phyloP scores from a whole-genome alignment of 2,888 invertebrate species.

The Agriopis marginaria region DNA sequence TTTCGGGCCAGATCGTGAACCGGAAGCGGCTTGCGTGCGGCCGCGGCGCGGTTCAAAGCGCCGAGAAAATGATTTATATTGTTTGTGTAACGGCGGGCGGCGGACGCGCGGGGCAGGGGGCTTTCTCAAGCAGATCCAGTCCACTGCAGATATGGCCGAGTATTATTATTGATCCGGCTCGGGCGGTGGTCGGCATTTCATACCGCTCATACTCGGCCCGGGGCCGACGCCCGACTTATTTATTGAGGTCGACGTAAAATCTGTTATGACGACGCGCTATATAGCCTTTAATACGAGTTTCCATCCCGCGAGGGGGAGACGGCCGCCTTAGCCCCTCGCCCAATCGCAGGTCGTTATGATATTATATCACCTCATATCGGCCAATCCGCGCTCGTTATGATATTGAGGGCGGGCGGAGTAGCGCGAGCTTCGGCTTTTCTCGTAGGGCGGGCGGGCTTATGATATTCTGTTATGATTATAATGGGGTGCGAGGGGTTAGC shows the following conservation, averaged over 20 bases:
- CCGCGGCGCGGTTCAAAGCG: conserved; percentile 64
- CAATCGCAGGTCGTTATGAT: conserved; percentile 87
- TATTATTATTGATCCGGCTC: conserved; percentile 86
- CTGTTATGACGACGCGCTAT: conserved; percentile 70
- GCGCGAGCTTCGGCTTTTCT: conserved; percentile 71
- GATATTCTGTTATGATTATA: conserved; percentile 83
- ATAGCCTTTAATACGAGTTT: conserved; percentile 58
- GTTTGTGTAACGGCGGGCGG: conserved; percentile 76
- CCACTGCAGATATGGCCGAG: conserved; percentile 86
- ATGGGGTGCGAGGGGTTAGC: conserved; percentile 61
- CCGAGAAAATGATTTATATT: conserved; percentile 85
- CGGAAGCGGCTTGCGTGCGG: conserved; percentile 62
- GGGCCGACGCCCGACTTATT: conserved; percentile 73
- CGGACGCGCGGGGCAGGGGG: conserved; percentile 57
- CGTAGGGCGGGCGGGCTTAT: conserved; percentile 83
- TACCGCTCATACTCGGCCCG: conserved; percentile 79
- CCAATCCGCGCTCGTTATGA: conserved; percentile 86
- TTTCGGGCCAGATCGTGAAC: conserved; percentile 42
- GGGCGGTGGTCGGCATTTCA: conserved; percentile 78
- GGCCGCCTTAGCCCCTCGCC: conserved; percentile 70
- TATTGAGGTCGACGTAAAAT: conserved; percentile 79
- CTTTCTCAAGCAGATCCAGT: conserved; percentile 84
- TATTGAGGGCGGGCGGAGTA: conserved; percentile 82
- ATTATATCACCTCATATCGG: conserved; percentile 87
- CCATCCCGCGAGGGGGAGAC: conserved; percentile 60